Conservation (phyloP, 2,113 vertebrate genomes). For the Mustelus asterias region DNA sequence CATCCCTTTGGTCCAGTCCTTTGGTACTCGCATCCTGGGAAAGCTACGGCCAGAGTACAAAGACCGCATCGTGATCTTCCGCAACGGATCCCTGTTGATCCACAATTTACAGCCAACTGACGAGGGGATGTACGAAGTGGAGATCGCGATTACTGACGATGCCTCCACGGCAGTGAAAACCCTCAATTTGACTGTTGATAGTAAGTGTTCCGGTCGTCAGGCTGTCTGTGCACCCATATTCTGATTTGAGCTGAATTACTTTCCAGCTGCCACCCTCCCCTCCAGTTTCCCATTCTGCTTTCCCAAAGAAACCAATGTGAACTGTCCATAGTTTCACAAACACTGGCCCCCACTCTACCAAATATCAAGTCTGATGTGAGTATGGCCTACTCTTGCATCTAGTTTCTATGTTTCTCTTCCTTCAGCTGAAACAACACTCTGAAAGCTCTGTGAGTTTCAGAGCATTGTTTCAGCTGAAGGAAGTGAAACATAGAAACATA, state of each 20-base stretch:
- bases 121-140: slow-evolving; percentile 84
- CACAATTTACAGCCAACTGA: slow-evolving; percentile 77
- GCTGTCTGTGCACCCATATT: background rate
- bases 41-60: slow-evolving; percentile 79
- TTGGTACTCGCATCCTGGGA: slow-evolving; percentile 86
- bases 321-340: background rate
- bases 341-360: background rate
- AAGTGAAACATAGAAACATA: too few relatives aligned
- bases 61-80: slow-evolving; percentile 83
- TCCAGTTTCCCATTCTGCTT: background rate
- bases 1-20: slow-evolving; percentile 84
- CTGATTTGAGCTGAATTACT: too few relatives aligned
- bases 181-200: slow-evolving; percentile 87
- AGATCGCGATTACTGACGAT: slow-evolving; percentile 93
- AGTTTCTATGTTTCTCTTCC: too few relatives aligned
- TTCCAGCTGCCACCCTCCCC: background rate
- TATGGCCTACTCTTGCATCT: too few relatives aligned
- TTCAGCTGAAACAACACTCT: too few relatives aligned
- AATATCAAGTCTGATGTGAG: background rate
- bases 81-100: slow-evolving; percentile 86
- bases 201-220: slow-evolving; percentile 52
- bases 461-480: background rate
- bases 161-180: slow-evolving; percentile 83
- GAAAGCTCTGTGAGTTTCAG: background rate
- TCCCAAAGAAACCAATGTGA: background rate